These are phyloP conservation scores for Villa cingulata DNA, from an alignment of 2,888 invertebrate genomes.

Conservation along the genomic window DNA sequence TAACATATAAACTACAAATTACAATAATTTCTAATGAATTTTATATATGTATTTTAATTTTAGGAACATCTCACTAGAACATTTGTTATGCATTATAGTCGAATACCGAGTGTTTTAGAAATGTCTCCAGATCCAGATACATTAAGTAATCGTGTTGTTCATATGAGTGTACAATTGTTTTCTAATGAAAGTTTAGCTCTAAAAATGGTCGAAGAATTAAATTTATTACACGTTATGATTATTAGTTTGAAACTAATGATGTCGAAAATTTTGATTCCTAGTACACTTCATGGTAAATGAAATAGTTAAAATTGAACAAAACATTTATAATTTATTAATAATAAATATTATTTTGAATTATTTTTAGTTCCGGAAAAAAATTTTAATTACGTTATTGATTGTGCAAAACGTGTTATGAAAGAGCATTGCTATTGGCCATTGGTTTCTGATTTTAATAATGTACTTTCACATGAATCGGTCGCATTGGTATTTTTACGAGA, in stretches of 20 bases:
- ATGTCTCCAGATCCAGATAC: slow-evolving; percentile 77
- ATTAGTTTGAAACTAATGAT: slow-evolving; percentile 85
- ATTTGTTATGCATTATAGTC: slow-evolving; percentile 91
- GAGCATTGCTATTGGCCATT: slow-evolving; percentile 98
- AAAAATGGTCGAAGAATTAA: slow-evolving; percentile 80
- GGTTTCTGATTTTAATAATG: slow-evolving; percentile 92
- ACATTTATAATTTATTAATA: not conserved
- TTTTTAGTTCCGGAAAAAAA: slow-evolving; percentile 56
- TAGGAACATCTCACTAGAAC: slow-evolving; percentile 84
- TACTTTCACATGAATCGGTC: slow-evolving; percentile 83
- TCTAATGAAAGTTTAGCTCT: slow-evolving; percentile 84
- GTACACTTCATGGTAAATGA: slow-evolving; percentile 62
- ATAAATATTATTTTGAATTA: slow-evolving; percentile 6
- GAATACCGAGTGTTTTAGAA: slow-evolving; percentile 84
- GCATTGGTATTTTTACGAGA: slow-evolving; percentile 82
- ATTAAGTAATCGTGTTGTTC: slow-evolving; percentile 88
- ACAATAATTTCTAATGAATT: no score
- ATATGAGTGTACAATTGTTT: slow-evolving; percentile 93
- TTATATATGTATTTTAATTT: slow-evolving; percentile 19
- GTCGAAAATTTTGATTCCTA: slow-evolving; percentile 76
- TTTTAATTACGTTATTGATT: slow-evolving; percentile 85
- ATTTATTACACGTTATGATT: slow-evolving; percentile 86
- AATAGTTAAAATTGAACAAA: not conserved
- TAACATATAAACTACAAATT: not conserved
- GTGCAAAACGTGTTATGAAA: slow-evolving; percentile 83